Evolutionary conservation across 2,797 vertebrate genomes (phyloP).

Genomic region (Nyctibius grandis): DNA sequence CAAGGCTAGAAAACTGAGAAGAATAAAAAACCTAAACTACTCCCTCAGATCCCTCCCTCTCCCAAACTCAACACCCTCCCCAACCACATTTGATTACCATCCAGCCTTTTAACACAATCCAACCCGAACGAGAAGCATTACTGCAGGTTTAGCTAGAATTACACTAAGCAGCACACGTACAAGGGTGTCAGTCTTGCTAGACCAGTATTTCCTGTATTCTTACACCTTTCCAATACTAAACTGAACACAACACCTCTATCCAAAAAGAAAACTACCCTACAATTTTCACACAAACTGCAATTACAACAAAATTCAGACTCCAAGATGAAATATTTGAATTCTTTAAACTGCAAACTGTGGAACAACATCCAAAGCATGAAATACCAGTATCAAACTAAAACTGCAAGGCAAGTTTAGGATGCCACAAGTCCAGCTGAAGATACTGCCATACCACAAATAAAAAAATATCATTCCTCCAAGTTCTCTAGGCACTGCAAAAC

Average conservation of each 20-base stretch:
- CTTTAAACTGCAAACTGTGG: not conserved
- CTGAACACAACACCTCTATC: not conserved
- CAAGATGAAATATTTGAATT: not conserved
- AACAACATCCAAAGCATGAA: not conserved
- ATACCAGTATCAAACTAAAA: not conserved
- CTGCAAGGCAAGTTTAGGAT: not conserved
- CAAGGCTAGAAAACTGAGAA: not conserved
- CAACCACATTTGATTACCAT: not conserved
- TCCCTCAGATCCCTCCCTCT: not conserved
- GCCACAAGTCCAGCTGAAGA: not conserved
- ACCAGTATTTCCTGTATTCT: not conserved
- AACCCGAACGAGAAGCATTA: not conserved
- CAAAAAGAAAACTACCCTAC: not conserved
- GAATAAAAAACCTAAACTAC: not conserved
- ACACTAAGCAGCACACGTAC: fast-evolving
- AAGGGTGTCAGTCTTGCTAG: not conserved
- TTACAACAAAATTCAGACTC: not conserved
- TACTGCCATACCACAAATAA: no score
- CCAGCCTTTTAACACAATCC: not conserved
- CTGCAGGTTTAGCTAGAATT: not conserved
- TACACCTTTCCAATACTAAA: not conserved
- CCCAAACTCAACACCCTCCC: not conserved
- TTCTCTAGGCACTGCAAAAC: not conserved
- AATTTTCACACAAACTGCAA: not conserved
- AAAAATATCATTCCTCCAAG: fast-evolving